phyloP scores from a whole-genome alignment of 2,888 invertebrate species.

The Melipona beecheii region DNA sequence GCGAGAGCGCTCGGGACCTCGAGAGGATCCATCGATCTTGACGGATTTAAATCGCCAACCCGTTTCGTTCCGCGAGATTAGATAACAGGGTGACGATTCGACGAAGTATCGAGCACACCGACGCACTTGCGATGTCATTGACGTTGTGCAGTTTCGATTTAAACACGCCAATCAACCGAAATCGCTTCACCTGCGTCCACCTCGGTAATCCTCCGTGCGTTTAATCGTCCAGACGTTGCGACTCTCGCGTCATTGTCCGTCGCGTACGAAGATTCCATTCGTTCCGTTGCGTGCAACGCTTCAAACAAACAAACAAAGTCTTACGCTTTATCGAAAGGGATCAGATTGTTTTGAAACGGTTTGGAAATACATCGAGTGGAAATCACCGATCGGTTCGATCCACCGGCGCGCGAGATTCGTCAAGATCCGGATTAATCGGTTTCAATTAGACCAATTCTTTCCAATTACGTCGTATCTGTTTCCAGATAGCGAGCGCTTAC shows the following conservation, averaged over 20 bases:
- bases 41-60: conserved; percentile 68
- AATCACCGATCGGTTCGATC: conserved; percentile 64
- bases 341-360: background rate
- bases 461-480: conserved; percentile 69
- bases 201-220: background rate
- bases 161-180: conserved; percentile 30
- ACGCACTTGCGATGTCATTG: conserved; percentile 40
- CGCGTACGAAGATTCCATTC: background rate
- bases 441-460: conserved; percentile 69
- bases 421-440: conserved; percentile 66
- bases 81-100: conserved; percentile 62
- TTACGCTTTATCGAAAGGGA: conserved; percentile 4
- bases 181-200: conserved; percentile 3
- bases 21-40: conserved; percentile 67
- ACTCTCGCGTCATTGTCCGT: background rate
- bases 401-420: conserved; percentile 59
- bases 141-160: conserved; percentile 21
- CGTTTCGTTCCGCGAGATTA: conserved; percentile 53
- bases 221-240: background rate
- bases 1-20: conserved; percentile 2
- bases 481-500: conserved; percentile 69
- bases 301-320: background rate
- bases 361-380: conserved; percentile 1
- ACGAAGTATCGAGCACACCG: conserved; percentile 35
- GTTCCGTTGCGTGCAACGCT: background rate